These are phyloP conservation scores for Hippoglossus stenolepis DNA, from an alignment of 2,113 vertebrate species.

Conservation along the genomic window DNA sequence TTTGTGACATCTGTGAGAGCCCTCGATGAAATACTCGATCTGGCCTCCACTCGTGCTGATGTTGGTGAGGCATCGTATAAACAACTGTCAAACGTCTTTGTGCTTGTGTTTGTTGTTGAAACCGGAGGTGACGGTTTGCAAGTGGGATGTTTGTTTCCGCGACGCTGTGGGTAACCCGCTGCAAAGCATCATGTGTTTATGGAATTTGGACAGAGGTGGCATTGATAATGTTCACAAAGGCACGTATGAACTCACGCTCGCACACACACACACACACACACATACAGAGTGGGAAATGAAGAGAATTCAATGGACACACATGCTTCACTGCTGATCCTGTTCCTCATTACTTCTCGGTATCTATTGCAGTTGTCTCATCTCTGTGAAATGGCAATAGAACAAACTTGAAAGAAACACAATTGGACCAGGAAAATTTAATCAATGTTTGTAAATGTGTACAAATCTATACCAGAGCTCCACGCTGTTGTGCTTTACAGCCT, in stretches of 20 bases:
- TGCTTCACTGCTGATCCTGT: slow-evolving; percentile 33
- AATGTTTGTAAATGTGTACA: slow-evolving; percentile 50
- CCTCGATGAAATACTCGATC: slow-evolving; percentile 9
- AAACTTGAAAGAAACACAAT: slow-evolving; percentile 28
- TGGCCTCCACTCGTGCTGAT: slow-evolving; percentile 4
- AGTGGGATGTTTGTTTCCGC: slow-evolving; percentile 52
- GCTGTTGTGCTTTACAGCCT: slow-evolving; percentile 34
- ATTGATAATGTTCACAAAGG: slow-evolving; percentile 3
- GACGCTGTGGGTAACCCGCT: slow-evolving; percentile 35
- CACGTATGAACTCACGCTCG: background rate
- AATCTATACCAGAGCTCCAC: slow-evolving; percentile 29
- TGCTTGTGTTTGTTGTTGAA: slow-evolving; percentile 31
- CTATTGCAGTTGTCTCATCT: slow-evolving; percentile 25
- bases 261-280: too few species aligned
- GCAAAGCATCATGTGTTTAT: slow-evolving; percentile 52
- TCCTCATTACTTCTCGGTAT: slow-evolving; percentile 41
- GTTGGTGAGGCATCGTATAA: slow-evolving; percentile 25
- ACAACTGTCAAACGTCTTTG: slow-evolving; percentile 48
- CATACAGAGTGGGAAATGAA: background rate
- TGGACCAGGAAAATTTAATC: slow-evolving; percentile 45
- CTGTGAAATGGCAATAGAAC: slow-evolving; percentile 22
- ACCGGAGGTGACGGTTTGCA: slow-evolving; percentile 45
- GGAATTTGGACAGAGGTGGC: slow-evolving; percentile 13
- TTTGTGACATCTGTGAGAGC: slow-evolving; percentile 26
- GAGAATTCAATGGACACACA: background rate